Evolutionary conservation across 1,140 invertebrate species (phyloP).

Genomic region (Reticulitermes speratus): DNA sequence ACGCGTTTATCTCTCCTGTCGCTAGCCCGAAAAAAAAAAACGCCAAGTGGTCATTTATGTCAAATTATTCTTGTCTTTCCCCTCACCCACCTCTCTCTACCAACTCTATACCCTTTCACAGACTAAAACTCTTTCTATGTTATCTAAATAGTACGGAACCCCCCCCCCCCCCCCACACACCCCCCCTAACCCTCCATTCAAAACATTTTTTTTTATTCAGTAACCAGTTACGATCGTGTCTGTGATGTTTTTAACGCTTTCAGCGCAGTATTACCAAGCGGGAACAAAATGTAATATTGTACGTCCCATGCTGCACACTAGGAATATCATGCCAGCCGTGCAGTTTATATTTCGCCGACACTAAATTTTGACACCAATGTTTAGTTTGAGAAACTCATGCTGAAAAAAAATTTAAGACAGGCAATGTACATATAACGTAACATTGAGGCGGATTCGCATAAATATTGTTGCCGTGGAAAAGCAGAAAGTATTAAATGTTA

Average conservation of each 20-base stretch:
- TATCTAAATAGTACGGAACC: neutral
- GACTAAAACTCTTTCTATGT: constrained; percentile 9
- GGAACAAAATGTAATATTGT: neutral
- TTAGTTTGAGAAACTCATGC: neutral
- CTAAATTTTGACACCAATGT: neutral
- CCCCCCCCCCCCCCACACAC: neutral
- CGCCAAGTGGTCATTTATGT: constrained; percentile 8
- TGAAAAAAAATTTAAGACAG: too few relatives aligned
- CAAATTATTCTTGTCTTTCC: constrained; percentile 15
- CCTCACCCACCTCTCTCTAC: neutral
- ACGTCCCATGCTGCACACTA: neutral
- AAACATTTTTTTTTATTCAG: constrained; percentile 3
- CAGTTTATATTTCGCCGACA: neutral
- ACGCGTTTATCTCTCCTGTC: neutral
- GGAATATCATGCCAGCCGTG: neutral
- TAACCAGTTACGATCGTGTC: constrained; percentile 5
- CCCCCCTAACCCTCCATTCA: neutral
- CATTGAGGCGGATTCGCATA: too few relatives aligned
- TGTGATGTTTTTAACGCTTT: neutral
- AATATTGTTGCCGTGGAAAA: too few relatives aligned
- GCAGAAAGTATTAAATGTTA: too few relatives aligned
- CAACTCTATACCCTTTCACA: neutral
- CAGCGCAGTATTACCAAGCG: neutral
- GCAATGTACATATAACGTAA: too few relatives aligned
- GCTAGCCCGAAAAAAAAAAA: neutral